Conservation (phyloP, 2,797 vertebrate species). For the Hippocampus kuda region DNA sequence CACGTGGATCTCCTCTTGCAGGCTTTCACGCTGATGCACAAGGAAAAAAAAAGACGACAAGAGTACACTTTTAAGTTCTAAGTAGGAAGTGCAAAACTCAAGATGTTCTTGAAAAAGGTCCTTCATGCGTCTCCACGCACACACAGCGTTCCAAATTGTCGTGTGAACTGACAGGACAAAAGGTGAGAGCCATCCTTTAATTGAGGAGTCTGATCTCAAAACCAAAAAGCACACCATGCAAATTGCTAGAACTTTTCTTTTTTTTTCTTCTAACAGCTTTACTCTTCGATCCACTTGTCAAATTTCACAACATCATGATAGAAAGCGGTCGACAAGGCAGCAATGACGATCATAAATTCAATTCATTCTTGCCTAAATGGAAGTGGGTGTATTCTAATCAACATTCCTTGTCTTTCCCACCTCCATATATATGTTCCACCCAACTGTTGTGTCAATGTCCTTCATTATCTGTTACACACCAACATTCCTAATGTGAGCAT, state of each 20-base stretch:
- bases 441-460: neutral
- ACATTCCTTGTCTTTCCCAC: neutral
- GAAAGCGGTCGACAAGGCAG: neutral
- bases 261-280: neutral
- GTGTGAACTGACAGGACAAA: too few relatives aligned
- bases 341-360: neutral
- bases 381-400: neutral
- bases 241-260: too few relatives aligned
- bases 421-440: neutral
- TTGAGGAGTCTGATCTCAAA: too few relatives aligned
- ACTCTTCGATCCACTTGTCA: neutral
- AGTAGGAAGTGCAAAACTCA: neutral
- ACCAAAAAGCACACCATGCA: neutral
- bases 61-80: neutral
- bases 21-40: constrained; percentile 68
- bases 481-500: neutral
- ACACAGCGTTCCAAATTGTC: neutral
- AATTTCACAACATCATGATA: neutral
- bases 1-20: constrained; percentile 73
- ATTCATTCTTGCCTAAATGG: neutral
- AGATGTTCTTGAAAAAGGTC: neutral
- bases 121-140: neutral
- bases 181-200: too few relatives aligned
- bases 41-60: constrained; percentile 6
- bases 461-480: neutral